A percentile compares a stretch with the other conserved stretches of the same genome.
These are phyloP conservation scores for Capromys pilorides DNA, from an alignment of 2,797 vertebrate genomes.

Conservation along the genomic window DNA sequence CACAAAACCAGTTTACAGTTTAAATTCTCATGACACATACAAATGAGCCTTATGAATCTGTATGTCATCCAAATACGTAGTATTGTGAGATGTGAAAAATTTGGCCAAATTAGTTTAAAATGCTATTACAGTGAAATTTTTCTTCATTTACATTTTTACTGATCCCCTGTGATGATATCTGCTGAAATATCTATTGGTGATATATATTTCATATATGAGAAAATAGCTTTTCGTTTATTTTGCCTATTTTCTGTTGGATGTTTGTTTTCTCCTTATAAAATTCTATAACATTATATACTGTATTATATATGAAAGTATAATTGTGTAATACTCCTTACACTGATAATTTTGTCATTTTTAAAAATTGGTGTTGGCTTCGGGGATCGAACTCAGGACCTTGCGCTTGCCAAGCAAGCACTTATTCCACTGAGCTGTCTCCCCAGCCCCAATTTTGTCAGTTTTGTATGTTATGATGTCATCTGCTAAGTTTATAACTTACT, in stretches of 20 bases:
- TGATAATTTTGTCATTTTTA: conserved; percentile 39
- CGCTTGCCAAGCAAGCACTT: too few species aligned
- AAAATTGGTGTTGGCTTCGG: too few species aligned
- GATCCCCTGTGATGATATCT: not conserved
- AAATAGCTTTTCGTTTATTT: conserved; percentile 20
- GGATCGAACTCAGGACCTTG: too few species aligned
- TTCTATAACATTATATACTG: not conserved
- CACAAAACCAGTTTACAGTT: not conserved
- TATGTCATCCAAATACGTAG: not conserved
- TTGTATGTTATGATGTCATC: not conserved
- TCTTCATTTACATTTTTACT: conserved; percentile 18
- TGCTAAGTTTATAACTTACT: not conserved
- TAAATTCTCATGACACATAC: conserved; percentile 9
- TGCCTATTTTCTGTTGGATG: conserved; percentile 1
- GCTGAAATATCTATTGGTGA: not conserved
- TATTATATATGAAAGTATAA: not conserved
- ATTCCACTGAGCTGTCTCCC: too few species aligned
- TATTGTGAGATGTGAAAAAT: conserved; percentile 7
- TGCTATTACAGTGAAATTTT: conserved; percentile 14
- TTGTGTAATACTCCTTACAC: not conserved
- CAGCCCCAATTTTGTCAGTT: not conserved
- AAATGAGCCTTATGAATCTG: not conserved
- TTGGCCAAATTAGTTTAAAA: conserved; percentile 12
- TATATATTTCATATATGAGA: conserved; percentile 17
- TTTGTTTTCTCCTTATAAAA: not conserved